Evolutionary conservation across 1,140 invertebrate species (phyloP), one percentile per base, ranked within the genome.

Genomic region (Eurosta solidaginis): DNA sequence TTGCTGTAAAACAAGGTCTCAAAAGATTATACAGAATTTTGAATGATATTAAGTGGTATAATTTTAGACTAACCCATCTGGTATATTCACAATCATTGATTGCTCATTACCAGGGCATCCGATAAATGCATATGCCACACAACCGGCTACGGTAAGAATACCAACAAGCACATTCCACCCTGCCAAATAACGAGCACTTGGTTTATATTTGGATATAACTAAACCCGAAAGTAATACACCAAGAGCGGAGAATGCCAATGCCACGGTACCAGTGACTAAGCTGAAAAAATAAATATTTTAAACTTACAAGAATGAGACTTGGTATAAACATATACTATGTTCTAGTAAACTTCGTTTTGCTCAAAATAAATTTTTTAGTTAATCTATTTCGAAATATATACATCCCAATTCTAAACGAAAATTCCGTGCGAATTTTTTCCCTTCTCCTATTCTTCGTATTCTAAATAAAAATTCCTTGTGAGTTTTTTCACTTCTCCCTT

Each of bases 101-200:
- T 80, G 79, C 42, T 82, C 80, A 79, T 79, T 87, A 0, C 89
- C 90, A 1, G 90, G 85, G 82, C 94, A 95, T 6, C 93, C 92
- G 1, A 94, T 87, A 82, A 92, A 92, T 3, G 92, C 91, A 81
- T 93, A 94, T 1, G 89, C 89, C 2, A 93, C 85, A 79, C 93
- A 91, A 7, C 92, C 92, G 50, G 90, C 78, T 0, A 93, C 89
- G 12, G 91, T 92, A 33, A 93, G 84, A 0, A 91, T 85, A 25
- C 93, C 93, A 22, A 93, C 91, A 54, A 93, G 87, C 1, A 93
- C 90, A 83, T 94, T 94, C 92, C 93, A 94, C 0, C 87, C 90
- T 6, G 93, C 93, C 78, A 95, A 85, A 59, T 90, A 89, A 52
- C 92, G 87, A 0, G 93, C 92, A 77, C 89, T 90, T 0, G 93